Conservation (phyloP, 2,113 vertebrate genomes). For the Tychaedon coryphoeus region DNA sequence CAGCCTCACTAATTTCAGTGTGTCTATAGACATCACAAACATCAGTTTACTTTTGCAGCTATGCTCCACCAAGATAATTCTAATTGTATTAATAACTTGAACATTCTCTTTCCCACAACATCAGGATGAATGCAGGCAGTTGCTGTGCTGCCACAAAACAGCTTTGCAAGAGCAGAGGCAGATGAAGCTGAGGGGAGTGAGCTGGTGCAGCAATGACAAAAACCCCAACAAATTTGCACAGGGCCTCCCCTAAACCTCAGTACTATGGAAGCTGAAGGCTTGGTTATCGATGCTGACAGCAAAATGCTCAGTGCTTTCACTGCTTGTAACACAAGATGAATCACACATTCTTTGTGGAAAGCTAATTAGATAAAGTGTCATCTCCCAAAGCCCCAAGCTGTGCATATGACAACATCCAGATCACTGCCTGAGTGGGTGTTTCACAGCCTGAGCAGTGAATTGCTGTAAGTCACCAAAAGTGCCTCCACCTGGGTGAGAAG, state of each 20-base stretch:
- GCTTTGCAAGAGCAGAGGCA: background rate
- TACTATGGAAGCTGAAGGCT: background rate
- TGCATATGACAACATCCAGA: background rate
- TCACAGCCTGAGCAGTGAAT: background rate
- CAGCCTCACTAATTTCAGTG: background rate
- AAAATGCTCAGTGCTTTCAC: background rate
- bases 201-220: background rate
- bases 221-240: background rate
- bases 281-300: accelerated
- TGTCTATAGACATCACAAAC: background rate
- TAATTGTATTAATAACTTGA: background rate
- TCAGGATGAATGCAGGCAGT: background rate
- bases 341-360: background rate
- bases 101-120: background rate
- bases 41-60: background rate
- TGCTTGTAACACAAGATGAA: background rate
- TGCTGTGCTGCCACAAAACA: background rate
- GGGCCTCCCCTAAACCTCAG: accelerated
- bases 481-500: background rate
- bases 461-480: background rate
- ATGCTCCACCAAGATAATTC: background rate
- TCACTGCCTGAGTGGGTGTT: background rate
- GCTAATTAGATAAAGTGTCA: background rate
- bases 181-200: background rate
- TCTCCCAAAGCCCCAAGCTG: background rate